A percentile compares a stretch with the other conserved stretches of the same genome.
phyloP scores from a whole-genome alignment of 2,888 invertebrate species.

The Orthosia cruda region DNA sequence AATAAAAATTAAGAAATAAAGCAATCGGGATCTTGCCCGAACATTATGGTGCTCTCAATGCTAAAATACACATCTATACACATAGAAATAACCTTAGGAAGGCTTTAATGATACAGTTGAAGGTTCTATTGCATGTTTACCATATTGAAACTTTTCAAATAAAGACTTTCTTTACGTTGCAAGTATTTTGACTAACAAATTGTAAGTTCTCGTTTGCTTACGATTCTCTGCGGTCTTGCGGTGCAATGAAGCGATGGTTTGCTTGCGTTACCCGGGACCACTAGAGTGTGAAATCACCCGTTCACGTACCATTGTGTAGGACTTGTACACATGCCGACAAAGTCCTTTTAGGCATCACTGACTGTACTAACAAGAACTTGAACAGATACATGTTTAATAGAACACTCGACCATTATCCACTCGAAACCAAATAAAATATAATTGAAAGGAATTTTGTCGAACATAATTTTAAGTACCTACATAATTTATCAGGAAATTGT shows the following conservation, averaged over 20 bases:
- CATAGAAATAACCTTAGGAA: not conserved
- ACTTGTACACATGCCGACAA: conserved; percentile 82
- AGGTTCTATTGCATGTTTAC: not conserved
- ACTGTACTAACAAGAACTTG: conserved; percentile 62
- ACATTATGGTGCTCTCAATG: not conserved
- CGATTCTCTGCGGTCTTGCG: conserved; percentile 86
- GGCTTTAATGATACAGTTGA: not conserved
- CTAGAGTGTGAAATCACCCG: conserved; percentile 88
- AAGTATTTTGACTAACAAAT: conserved; percentile 22
- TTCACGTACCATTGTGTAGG: conserved; percentile 71
- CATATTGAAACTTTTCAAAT: not conserved
- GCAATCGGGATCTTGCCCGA: not conserved
- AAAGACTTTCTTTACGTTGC: not conserved
- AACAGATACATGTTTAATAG: conserved; percentile 74
- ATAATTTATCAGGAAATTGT: conserved; percentile 52
- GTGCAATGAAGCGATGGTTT: conserved; percentile 79
- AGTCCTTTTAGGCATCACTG: conserved; percentile 68
- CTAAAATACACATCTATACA: not conserved
- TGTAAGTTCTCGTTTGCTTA: conserved; percentile 48
- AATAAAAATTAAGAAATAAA: too few species aligned
- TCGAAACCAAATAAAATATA: conserved; percentile 67
- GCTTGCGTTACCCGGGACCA: conserved; percentile 79
- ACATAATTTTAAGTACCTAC: conserved; percentile 45
- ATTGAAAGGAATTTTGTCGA: conserved; percentile 45
- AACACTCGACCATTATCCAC: conserved; percentile 75